Evolutionary conservation across 2,888 invertebrate species (phyloP).

Genomic region (Yponomeuta plumbellus): DNA sequence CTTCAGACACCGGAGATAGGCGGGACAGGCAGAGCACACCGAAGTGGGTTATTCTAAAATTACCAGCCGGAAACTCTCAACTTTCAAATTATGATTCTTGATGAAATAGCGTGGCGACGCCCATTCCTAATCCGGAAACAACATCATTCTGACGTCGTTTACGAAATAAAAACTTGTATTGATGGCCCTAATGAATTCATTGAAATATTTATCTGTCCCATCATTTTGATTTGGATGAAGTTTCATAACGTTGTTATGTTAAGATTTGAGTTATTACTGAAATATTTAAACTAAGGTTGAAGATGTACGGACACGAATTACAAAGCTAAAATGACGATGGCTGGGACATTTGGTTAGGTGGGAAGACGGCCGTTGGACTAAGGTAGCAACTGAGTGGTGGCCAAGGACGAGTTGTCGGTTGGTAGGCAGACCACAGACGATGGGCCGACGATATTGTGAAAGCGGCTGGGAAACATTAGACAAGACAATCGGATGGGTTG

Average conservation of each 20-base stretch:
- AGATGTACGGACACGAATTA: too few relatives aligned
- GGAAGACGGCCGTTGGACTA: too few relatives aligned
- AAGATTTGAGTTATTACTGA: background rate
- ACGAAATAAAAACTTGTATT: slow-evolving; percentile 21
- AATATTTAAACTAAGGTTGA: too few relatives aligned
- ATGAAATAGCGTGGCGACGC: slow-evolving; percentile 57
- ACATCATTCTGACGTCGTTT: slow-evolving; percentile 20
- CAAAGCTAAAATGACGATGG: too few relatives aligned
- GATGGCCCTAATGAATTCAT: slow-evolving; percentile 12
- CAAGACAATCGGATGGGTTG: too few relatives aligned
- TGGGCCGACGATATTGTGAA: too few relatives aligned
- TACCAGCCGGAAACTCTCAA: slow-evolving; percentile 60
- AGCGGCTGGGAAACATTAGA: too few relatives aligned
- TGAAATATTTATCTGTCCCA: background rate
- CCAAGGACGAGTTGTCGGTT: too few relatives aligned
- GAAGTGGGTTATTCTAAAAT: slow-evolving; percentile 60
- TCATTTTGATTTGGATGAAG: background rate
- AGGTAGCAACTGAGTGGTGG: too few relatives aligned
- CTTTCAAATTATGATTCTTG: slow-evolving; percentile 67
- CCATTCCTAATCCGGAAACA: slow-evolving; percentile 52
- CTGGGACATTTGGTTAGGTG: too few relatives aligned
- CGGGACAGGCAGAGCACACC: background rate
- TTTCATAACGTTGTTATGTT: background rate
- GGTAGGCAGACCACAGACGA: too few relatives aligned
- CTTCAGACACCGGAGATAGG: slow-evolving; percentile 10